Percentiles rank a stretch among this genome's conserved stretches.
Conservation (phyloP, 2,888 invertebrate species). For the Pollenia griseotomentosa region DNA sequence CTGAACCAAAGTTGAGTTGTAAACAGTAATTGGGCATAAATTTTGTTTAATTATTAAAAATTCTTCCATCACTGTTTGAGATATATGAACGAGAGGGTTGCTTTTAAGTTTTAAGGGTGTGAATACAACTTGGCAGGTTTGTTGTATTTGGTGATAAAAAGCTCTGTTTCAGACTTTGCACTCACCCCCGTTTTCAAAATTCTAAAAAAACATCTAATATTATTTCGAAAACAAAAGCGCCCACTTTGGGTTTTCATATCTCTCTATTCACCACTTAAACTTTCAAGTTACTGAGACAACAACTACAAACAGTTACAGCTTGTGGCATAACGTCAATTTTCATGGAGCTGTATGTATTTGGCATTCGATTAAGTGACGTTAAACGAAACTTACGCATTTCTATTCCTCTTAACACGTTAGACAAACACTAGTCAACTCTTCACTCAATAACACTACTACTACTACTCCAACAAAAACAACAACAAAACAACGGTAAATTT, state of each 20-base stretch:
- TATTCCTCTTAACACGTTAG: conserved; percentile 43
- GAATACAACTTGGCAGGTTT: too few species aligned
- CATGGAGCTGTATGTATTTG: conserved; percentile 33
- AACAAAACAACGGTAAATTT: conserved; percentile 60
- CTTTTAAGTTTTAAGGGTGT: too few species aligned
- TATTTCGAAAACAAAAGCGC: conserved; percentile 5
- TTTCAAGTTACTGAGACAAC: background rate
- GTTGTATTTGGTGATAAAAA: too few species aligned
- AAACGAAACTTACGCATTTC: conserved; percentile 64
- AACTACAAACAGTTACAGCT: background rate
- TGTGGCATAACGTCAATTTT: conserved; percentile 7
- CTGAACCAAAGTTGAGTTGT: too few species aligned
- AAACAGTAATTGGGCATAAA: too few species aligned
- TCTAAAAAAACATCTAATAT: background rate
- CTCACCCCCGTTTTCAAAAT: conserved; percentile 1
- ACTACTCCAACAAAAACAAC: conserved; percentile 23
- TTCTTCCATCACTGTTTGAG: too few species aligned
- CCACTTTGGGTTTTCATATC: conserved; percentile 2
- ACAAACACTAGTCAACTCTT: conserved; percentile 48
- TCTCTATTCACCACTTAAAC: conserved; percentile 36
- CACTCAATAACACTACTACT: conserved; percentile 19
- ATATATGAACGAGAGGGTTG: too few species aligned
- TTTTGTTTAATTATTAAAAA: too few species aligned
- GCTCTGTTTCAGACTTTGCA: too few species aligned
- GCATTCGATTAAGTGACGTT: conserved; percentile 63